These are phyloP conservation scores for Noctilio leporinus DNA, from an alignment of 2,113 vertebrate species.

Conservation along the genomic window DNA sequence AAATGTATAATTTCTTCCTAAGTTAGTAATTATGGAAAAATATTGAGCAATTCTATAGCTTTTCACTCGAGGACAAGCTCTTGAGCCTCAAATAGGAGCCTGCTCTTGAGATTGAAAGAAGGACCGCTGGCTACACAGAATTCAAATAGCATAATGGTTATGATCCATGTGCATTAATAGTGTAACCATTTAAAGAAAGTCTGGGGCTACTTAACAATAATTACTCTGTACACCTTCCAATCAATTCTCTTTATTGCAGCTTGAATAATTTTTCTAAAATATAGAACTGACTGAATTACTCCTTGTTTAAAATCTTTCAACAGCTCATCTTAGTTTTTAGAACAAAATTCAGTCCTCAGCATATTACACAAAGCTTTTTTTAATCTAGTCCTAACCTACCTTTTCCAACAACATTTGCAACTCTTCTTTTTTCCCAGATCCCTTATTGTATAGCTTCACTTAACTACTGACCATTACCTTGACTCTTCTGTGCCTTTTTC, in stretches of 20 bases:
- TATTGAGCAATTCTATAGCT: not conserved
- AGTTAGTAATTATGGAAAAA: not conserved
- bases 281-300: not conserved
- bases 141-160: not conserved
- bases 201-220: not conserved
- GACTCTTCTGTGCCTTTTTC: not conserved
- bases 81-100: not conserved
- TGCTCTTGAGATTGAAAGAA: not conserved
- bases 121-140: not conserved
- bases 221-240: not conserved
- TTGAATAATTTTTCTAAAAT: constrained; percentile 11
- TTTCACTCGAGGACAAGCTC: not conserved
- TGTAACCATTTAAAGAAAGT: not conserved
- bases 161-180: not conserved
- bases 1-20: not conserved
- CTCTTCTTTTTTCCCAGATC: not conserved
- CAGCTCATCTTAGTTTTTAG: not conserved
- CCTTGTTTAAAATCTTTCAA: not conserved
- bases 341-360: not conserved
- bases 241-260: not conserved
- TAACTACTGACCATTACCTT: not conserved
- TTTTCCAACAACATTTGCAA: not conserved
- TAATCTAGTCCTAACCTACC: not conserved
- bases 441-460: not conserved
- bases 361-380: not conserved